Evolutionary conservation across 2,797 vertebrate species (phyloP).

Genomic region (Pseudotriccus pelzelni): DNA sequence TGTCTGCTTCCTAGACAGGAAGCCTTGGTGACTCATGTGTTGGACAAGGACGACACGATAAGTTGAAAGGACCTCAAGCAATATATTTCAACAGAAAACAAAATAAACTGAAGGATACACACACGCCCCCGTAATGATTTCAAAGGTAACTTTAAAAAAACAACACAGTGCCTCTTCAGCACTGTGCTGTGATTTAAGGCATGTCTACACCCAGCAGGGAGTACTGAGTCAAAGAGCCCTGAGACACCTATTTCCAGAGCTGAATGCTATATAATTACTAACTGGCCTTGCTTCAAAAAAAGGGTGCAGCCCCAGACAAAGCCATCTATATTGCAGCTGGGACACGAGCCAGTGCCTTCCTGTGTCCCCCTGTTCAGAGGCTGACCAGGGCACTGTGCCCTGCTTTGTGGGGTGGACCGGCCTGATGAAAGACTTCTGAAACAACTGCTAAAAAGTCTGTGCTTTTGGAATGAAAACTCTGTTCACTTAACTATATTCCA

Average conservation of each 20-base stretch:
- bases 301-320: neutral
- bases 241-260: conserved; percentile 12
- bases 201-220: neutral
- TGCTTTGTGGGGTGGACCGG: neutral
- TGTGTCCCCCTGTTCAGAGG: neutral
- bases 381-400: neutral
- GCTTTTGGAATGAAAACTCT: neutral
- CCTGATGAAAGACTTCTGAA: neutral
- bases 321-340: neutral
- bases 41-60: neutral
- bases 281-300: neutral
- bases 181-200: neutral
- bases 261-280: neutral
- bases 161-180: neutral
- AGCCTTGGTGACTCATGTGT: neutral
- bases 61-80: neutral
- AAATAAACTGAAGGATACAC: neutral
- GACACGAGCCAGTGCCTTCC: neutral
- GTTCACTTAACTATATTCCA: neutral
- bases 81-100: neutral
- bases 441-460: neutral
- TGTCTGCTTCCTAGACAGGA: neutral
- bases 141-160: neutral
- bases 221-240: neutral
- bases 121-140: neutral